Conservation (phyloP, 2,797 vertebrate genomes). For the Sebastes ruberrimus region DNA sequence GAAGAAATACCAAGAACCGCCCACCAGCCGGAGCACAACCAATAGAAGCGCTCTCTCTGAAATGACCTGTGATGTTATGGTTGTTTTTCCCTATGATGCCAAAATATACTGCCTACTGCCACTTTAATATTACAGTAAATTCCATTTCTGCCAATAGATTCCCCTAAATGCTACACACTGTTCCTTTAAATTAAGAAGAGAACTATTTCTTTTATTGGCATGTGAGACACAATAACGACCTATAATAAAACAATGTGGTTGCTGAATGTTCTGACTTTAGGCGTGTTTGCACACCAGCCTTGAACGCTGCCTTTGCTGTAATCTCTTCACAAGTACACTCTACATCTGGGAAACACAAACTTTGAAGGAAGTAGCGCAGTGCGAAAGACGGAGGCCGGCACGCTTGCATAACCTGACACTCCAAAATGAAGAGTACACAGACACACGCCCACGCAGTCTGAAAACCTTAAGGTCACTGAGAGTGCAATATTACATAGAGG, state of each 20-base stretch:
- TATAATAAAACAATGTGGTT: background rate
- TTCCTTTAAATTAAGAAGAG: background rate
- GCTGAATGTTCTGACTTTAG: background rate
- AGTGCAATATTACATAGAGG: background rate
- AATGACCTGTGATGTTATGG: no score
- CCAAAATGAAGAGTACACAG: background rate
- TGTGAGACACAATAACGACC: background rate
- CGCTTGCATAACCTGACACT: conserved; percentile 29
- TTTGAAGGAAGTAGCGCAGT: conserved; percentile 32
- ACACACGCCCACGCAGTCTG: background rate
- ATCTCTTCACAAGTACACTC: conserved; percentile 44
- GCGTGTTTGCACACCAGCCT: conserved; percentile 13
- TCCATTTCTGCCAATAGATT: no score
- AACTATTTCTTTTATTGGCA: background rate
- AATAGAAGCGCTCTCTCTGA: no score
- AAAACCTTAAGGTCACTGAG: background rate
- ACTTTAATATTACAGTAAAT: no score
- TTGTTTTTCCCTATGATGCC: no score
- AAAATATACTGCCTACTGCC: no score
- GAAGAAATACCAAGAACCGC: no score
- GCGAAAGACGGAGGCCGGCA: conserved; percentile 16
- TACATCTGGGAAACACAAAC: conserved; percentile 44
- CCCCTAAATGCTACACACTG: background rate
- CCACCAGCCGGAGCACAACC: no score
- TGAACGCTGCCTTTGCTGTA: conserved; percentile 7